These are phyloP conservation scores for Neuroterus valhalla DNA, from an alignment of 1,140 invertebrate genomes.

Conservation along the genomic window DNA sequence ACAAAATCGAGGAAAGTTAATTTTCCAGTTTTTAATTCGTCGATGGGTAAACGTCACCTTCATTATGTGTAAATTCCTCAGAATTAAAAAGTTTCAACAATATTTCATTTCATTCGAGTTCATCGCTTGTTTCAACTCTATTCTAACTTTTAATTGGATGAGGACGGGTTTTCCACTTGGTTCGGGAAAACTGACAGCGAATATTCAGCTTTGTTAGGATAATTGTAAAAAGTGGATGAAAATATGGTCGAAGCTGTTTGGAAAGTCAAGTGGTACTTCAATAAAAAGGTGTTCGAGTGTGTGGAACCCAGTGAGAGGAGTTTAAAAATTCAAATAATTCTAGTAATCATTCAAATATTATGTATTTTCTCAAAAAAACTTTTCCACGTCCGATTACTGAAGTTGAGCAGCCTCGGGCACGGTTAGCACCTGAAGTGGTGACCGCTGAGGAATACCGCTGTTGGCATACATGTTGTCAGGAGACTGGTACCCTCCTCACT, in stretches of 20 bases:
- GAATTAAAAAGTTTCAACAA: conserved; percentile 7
- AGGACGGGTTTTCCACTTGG: conserved; percentile 2
- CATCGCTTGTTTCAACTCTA: conserved; percentile 3
- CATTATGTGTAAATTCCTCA: background rate
- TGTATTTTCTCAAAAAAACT: no score
- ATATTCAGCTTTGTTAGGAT: conserved; percentile 16
- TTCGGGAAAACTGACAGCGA: conserved; percentile 13
- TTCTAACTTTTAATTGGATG: conserved; percentile 29
- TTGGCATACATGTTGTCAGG: no score
- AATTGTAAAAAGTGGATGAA: conserved; percentile 19
- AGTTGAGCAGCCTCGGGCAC: no score
- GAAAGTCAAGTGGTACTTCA: background rate
- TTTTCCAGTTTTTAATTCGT: no score
- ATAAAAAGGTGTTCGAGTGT: background rate
- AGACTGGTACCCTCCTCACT: no score
- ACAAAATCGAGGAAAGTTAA: no score
- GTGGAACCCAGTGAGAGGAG: background rate
- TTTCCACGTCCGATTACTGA: no score
- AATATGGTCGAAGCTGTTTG: conserved; percentile 3
- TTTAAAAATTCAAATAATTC: conserved; percentile 5
- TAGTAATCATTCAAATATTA: no score
- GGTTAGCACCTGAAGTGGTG: no score
- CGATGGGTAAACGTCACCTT: background rate
- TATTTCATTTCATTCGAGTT: conserved; percentile 1
- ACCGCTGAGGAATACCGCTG: no score